These are phyloP conservation scores for Pterostichus madidus DNA, from an alignment of 2,888 invertebrate species.

Conservation along the genomic window DNA sequence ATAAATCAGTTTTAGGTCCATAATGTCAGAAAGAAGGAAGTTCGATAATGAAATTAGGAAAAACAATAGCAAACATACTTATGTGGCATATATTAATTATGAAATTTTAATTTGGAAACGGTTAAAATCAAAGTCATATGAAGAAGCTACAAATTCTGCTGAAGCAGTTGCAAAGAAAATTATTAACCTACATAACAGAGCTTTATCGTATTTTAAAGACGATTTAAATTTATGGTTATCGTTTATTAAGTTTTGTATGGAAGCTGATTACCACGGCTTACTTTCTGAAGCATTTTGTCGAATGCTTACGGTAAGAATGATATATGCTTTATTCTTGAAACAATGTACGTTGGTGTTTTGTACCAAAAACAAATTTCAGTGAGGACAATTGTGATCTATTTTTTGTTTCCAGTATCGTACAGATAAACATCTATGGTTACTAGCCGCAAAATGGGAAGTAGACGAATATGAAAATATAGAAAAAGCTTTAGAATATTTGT, in stretches of 20 bases:
- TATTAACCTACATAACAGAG: constrained; percentile 52
- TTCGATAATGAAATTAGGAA: constrained; percentile 55
- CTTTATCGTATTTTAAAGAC: constrained; percentile 58
- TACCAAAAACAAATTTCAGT: no score
- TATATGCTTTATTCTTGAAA: no score
- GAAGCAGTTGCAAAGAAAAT: constrained; percentile 42
- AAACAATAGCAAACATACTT: constrained; percentile 39
- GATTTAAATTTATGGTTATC: constrained; percentile 63
- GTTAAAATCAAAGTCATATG: constrained; percentile 1
- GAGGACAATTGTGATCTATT: not conserved
- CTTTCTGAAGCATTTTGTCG: constrained; percentile 55
- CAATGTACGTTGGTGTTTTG: no score
- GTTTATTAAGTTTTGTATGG: constrained; percentile 63
- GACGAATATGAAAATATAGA: constrained; percentile 57
- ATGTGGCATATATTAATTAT: constrained; percentile 51
- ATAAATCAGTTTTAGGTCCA: constrained; percentile 13
- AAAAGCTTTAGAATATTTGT: constrained; percentile 57
- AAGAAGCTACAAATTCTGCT: not conserved
- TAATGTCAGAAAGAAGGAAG: constrained; percentile 46
- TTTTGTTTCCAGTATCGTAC: constrained; percentile 50
- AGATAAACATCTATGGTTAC: constrained; percentile 57
- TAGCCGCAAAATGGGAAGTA: constrained; percentile 65
- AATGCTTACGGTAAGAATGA: constrained; percentile 52
- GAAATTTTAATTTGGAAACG: constrained; percentile 41
- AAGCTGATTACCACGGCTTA: constrained; percentile 49